Evolutionary conservation across 1,140 invertebrate species (phyloP).

Genomic region (Diprion similis): DNA sequence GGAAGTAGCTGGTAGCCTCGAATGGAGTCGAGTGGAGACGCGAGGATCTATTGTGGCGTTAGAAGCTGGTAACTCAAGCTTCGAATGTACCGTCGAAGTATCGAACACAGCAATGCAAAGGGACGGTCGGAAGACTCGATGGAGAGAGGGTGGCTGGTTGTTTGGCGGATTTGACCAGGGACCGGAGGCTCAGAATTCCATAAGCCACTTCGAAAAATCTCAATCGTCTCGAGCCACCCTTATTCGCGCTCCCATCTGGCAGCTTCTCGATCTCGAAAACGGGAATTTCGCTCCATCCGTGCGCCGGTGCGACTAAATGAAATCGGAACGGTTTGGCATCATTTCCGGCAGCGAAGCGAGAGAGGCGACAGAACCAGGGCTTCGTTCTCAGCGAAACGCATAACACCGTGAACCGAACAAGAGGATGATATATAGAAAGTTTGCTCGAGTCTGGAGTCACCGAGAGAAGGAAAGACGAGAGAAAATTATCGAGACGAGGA

Average conservation of each 20-base stretch:
- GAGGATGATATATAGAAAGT: not conserved
- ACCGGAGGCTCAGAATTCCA: conserved; percentile 32
- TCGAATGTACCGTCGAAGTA: conserved; percentile 7
- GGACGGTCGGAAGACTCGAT: conserved; percentile 1
- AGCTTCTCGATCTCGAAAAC: not conserved
- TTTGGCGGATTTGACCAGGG: not conserved
- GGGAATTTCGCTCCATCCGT: not conserved
- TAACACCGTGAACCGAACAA: conserved; percentile 12
- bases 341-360: not conserved
- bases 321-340: conserved; percentile 12
- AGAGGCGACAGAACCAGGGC: not conserved
- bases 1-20: no score
- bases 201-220: conserved; percentile 25
- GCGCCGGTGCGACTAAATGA: not conserved
- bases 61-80: conserved; percentile 2
- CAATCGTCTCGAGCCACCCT: not conserved
- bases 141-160: conserved; percentile 18
- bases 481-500: conserved; percentile 3
- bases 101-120: conserved; percentile 10
- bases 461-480: not conserved
- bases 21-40: not conserved
- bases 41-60: not conserved
- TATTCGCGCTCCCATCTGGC: not conserved
- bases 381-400: not conserved
- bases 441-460: not conserved